phyloP scores from a whole-genome alignment of 2,888 invertebrate genomes.

The Oscheius onirici region DNA sequence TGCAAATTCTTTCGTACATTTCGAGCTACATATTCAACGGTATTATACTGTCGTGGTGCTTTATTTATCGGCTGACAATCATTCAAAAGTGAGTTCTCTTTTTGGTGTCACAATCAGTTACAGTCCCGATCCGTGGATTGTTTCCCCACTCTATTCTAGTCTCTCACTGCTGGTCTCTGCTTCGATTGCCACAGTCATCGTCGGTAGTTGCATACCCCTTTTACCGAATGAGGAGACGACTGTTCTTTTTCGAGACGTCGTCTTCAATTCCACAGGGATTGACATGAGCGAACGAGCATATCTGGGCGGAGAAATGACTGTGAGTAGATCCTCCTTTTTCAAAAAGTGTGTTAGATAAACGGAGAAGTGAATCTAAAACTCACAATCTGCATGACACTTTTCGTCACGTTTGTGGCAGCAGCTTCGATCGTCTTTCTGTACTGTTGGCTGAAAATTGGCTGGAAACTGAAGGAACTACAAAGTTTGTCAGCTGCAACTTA shows the following conservation, averaged over 20 bases:
- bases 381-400: neutral
- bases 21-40: neutral
- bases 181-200: no score
- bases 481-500: neutral
- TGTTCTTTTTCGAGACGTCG: no score
- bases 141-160: neutral
- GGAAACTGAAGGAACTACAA: neutral
- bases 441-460: neutral
- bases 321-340: no score
- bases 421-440: neutral
- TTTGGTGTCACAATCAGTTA: neutral
- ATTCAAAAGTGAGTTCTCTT: neutral
- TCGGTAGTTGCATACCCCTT: no score
- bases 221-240: no score
- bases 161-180: neutral
- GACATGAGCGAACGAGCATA: no score
- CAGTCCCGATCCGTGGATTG: neutral
- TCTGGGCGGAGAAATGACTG: no score
- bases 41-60: neutral
- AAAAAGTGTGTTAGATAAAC: neutral
- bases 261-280: no score
- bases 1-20: neutral
- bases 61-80: neutral
- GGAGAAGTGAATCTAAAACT: neutral
- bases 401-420: neutral